Evolutionary conservation across 2,113 vertebrate species (phyloP), one percentile per base, ranked within the genome.

Genomic region (Mirounga angustirostris): DNA sequence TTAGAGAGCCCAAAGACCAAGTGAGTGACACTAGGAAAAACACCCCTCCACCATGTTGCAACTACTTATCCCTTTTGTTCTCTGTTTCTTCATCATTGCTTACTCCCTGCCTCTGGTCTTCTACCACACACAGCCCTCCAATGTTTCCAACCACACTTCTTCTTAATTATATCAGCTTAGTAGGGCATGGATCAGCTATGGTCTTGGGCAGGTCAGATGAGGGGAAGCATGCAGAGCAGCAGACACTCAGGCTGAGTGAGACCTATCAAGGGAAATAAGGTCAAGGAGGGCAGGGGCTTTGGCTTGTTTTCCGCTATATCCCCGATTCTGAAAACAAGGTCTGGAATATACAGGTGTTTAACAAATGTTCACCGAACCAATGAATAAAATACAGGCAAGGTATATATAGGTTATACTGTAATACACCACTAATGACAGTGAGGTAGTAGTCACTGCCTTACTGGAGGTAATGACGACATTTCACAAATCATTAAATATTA

Each of bases 351-450:
- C 15, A 28, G 10, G 30, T 58, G 69, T 5, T 83, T 54, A 26
- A 58, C 81, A 94, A 67, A 80, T 80, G 22, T 36, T 40, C 15
- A 95, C 4, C 36, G 54, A 91, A 63, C 52, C 83, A 90, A 81
- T 74, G n/a, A 87, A 91, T 59, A 71, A 96, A 84, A 91, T 33
- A 84, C 36, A 94, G 59, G 46, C 24, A 94, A 83, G 8, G 13
- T 43, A 92, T 50, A 59, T 16, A 56, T 8, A 88, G 40, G 4
- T 54, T 91, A 40, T 59, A 24, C 15, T 74, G 15, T 74, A 91
- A 74, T 1, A n/a, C 22, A 85, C 5, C 21, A 59, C 43, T 78
- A 93, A 19, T 40, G 65, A 30, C 43, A 61, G 86, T 6, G 28
- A 88, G 11, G 63, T 28, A 69, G n/a, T 40, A 69, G 83, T 94